A percentile compares a stretch with the other conserved stretches of the same genome.
These are phyloP conservation scores for Danionella cerebrum DNA, from an alignment of 2,113 vertebrate genomes.

Conservation along the genomic window DNA sequence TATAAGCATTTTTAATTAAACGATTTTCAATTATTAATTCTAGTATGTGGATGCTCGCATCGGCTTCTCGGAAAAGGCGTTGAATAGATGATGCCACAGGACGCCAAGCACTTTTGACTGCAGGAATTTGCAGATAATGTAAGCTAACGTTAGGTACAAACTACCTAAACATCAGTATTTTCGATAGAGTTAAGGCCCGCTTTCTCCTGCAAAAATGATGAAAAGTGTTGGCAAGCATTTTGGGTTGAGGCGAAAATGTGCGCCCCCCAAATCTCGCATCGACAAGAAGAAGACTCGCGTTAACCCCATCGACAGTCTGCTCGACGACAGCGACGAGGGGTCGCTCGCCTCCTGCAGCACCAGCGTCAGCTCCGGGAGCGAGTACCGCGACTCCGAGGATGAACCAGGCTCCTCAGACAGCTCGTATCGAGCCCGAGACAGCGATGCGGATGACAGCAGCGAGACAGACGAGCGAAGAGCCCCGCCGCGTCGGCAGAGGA, in stretches of 20 bases:
- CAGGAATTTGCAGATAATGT: no score
- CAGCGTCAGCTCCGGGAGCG: slow-evolving; percentile 29
- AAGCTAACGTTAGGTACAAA: no score
- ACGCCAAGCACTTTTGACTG: no score
- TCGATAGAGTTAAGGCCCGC: not conserved
- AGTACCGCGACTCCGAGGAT: slow-evolving; percentile 23
- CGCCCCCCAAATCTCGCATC: slow-evolving; percentile 12
- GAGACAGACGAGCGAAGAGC: slow-evolving; percentile 26
- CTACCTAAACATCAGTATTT: not conserved
- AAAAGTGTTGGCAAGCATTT: slow-evolving; percentile 19
- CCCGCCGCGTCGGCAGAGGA: not conserved
- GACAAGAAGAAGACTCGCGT: slow-evolving; percentile 24
- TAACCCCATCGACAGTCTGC: slow-evolving; percentile 23
- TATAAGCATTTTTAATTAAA: no score
- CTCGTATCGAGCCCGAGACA: not conserved
- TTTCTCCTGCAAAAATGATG: not conserved
- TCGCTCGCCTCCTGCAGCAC: slow-evolving; percentile 28
- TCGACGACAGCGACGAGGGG: slow-evolving; percentile 43
- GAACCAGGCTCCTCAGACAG: slow-evolving; percentile 14
- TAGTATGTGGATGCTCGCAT: no score
- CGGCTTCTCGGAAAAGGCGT: no score
- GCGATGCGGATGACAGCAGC: not conserved
- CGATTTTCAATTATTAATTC: no score
- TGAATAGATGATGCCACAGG: no score
- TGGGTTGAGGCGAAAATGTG: slow-evolving; percentile 9